Evolutionary conservation across 1,140 invertebrate genomes (phyloP).

Genomic region (Drosophila bocki): DNA sequence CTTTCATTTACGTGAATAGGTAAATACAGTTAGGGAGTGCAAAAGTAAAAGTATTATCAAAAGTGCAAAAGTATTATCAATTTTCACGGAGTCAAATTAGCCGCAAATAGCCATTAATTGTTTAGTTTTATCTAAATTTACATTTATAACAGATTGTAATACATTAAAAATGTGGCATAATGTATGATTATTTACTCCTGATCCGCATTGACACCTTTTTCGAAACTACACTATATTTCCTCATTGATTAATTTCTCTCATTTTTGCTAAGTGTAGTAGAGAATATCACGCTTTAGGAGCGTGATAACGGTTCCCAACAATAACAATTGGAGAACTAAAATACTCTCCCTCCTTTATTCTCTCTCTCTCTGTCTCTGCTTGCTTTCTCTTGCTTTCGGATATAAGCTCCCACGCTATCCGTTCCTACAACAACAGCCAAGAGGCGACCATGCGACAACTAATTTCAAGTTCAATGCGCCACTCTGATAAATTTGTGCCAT

Average conservation of each 20-base stretch:
- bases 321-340: conserved; percentile 23
- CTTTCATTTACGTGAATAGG: background rate
- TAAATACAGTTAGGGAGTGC: background rate
- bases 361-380: background rate
- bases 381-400: background rate
- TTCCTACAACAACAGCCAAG: background rate
- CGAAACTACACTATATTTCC: too few species aligned
- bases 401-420: conserved; percentile 19
- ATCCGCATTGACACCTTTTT: too few species aligned
- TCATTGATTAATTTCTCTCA: background rate
- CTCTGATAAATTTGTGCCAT: conserved; percentile 10
- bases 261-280: conserved; percentile 12
- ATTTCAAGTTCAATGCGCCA: conserved; percentile 51
- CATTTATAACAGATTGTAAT: too few species aligned
- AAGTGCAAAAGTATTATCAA: too few species aligned
- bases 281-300: conserved; percentile 61
- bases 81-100: too few species aligned
- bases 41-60: too few species aligned
- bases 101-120: too few species aligned
- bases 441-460: conserved; percentile 5
- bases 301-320: conserved; percentile 53
- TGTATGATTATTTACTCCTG: too few species aligned
- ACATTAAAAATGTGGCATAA: too few species aligned
- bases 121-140: too few species aligned
- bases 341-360: background rate